Conservation (phyloP, 2,113 vertebrate genomes). For the Rhegmatorhina hoffmannsi region DNA sequence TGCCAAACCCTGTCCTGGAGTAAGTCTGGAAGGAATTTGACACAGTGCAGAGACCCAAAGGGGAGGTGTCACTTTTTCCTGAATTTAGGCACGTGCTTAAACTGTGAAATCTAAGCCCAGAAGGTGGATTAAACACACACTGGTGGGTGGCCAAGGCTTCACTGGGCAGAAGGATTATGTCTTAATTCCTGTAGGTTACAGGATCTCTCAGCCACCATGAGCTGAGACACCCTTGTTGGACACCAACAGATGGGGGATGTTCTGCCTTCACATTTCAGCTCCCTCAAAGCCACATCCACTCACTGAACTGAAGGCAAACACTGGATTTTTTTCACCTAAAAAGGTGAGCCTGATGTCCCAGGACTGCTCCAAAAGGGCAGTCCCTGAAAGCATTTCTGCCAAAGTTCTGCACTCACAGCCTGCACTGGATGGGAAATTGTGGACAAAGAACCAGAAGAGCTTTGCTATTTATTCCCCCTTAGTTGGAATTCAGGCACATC, state of each 20-base stretch:
- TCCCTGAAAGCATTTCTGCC: neutral
- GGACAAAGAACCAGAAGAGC: neutral
- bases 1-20: neutral
- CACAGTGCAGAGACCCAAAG: neutral
- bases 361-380: neutral
- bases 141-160: neutral
- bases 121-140: neutral
- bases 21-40: neutral
- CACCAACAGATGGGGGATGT: neutral
- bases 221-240: neutral
- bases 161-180: accelerated
- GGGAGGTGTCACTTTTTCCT: neutral
- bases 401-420: neutral
- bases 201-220: neutral
- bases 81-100: neutral
- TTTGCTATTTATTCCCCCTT: neutral
- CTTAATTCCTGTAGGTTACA: accelerated
- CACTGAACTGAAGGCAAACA: accelerated
- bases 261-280: neutral
- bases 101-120: neutral
- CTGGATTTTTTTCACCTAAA: neutral
- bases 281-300: neutral
- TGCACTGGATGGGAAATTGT: neutral
- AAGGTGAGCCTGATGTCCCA: neutral
- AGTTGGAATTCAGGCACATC: neutral